phyloP scores from a whole-genome alignment of 2,888 invertebrate species.

The Hirtodrosophila duncani region DNA sequence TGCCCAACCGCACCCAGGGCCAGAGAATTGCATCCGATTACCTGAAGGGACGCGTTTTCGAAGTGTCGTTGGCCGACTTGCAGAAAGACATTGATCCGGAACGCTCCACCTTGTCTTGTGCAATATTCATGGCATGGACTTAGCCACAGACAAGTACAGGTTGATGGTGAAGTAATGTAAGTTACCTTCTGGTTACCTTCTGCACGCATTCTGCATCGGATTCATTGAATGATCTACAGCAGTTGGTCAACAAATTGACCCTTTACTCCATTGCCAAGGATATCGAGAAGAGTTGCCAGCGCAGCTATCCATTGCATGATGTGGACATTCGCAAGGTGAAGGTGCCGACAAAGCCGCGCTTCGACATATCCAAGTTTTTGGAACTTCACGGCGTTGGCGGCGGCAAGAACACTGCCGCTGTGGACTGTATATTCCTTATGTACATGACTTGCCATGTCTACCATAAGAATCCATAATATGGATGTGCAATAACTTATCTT shows the following conservation, averaged over 20 bases:
- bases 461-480: no score
- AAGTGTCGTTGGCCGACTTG: slow-evolving; percentile 98
- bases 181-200: slow-evolving; percentile 97
- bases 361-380: slow-evolving; percentile 96
- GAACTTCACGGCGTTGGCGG: slow-evolving; percentile 96
- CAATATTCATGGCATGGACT: slow-evolving; percentile 99
- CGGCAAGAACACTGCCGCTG: slow-evolving; percentile 83
- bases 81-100: slow-evolving; percentile 97
- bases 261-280: slow-evolving; percentile 99
- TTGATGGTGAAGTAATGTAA: slow-evolving; percentile 99
- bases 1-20: slow-evolving; percentile 98
- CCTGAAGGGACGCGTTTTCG: slow-evolving; percentile 97
- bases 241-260: slow-evolving; percentile 96
- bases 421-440: no score
- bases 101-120: slow-evolving; percentile 97
- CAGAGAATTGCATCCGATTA: slow-evolving; percentile 98
- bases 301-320: slow-evolving; percentile 98
- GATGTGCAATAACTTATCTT: no score
- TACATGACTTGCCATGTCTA: no score
- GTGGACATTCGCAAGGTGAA: slow-evolving; percentile 99
- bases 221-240: slow-evolving; percentile 98
- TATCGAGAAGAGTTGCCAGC: slow-evolving; percentile 97
- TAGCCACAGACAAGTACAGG: slow-evolving; percentile 97
- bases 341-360: slow-evolving; percentile 98
- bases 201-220: slow-evolving; percentile 98